Conservation (phyloP, 35 echinoderm and acorn worm genomes). For the Stichopus chloronotus region DNA sequence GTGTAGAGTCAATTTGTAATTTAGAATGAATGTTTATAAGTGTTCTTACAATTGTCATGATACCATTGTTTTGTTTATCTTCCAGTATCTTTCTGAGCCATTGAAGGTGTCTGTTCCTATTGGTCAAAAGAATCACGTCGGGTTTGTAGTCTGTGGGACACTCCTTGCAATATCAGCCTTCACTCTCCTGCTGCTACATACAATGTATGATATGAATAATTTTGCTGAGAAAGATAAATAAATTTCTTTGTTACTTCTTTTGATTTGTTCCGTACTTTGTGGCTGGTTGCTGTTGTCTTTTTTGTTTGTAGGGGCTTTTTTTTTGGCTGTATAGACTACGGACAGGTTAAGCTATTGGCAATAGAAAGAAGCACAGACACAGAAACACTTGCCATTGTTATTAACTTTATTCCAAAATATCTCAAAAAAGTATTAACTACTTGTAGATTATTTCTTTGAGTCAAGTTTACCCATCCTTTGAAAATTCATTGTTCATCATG, state of each 20-base stretch:
- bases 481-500: background rate
- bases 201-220: background rate
- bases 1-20: too few species aligned
- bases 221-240: background rate
- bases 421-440: constrained; percentile 44
- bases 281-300: too few species aligned
- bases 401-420: constrained; percentile 55
- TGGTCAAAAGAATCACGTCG: constrained; percentile 4
- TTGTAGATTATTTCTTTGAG: constrained; percentile 37
- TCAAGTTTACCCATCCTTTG: background rate
- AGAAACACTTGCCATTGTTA: background rate
- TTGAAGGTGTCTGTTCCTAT: background rate
- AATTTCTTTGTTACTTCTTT: background rate
- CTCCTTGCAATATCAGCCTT: background rate
- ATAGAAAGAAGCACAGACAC: too few species aligned
- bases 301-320: too few species aligned
- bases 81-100: background rate
- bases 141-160: background rate
- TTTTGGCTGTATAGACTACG: too few species aligned
- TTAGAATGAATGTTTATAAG: too few species aligned
- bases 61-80: background rate
- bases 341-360: too few species aligned
- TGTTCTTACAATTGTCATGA: too few species aligned
- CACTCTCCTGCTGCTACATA: background rate
- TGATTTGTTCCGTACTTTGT: too few species aligned